Percentiles rank a stretch among this genome's conserved stretches.
Evolutionary conservation across 2,888 invertebrate species (phyloP).

Genomic region (Heliconius sara): DNA sequence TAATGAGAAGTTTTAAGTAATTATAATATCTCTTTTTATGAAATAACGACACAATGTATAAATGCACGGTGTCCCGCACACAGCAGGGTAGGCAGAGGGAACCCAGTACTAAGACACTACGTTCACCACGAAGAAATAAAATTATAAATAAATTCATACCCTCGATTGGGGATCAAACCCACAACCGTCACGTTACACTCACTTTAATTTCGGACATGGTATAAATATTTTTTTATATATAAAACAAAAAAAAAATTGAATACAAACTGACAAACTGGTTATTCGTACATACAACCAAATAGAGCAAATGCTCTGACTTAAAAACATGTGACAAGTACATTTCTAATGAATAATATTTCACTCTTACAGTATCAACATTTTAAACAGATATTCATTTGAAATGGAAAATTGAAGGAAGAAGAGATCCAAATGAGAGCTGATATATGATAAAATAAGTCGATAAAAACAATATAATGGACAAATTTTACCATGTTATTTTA

Average conservation of each 20-base stretch:
- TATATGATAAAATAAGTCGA: not conserved
- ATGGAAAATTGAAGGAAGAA: not conserved
- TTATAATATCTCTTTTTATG: no score
- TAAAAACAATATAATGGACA: constrained; percentile 39
- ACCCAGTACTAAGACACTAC: no score
- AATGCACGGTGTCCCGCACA: no score
- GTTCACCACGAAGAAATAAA: no score
- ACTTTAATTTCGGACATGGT: no score
- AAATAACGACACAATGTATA: no score
- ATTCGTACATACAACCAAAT: not conserved
- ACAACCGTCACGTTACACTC: no score
- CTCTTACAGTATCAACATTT: not conserved
- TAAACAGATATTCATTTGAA: not conserved
- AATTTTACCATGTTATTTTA: constrained; percentile 50
- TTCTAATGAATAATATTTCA: not conserved
- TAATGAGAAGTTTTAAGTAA: no score
- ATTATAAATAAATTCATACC: no score
- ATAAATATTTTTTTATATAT: not conserved
- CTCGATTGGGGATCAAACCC: no score
- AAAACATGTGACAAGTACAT: not conserved
- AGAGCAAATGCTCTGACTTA: not conserved
- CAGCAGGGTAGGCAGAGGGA: no score
- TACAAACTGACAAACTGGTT: not conserved
- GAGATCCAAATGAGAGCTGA: not conserved
- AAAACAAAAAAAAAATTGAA: not conserved